A percentile compares a stretch with the other conserved stretches of the same genome.
Evolutionary conservation across 2,113 vertebrate genomes (phyloP).

Genomic region (Colistium nudipinnis): DNA sequence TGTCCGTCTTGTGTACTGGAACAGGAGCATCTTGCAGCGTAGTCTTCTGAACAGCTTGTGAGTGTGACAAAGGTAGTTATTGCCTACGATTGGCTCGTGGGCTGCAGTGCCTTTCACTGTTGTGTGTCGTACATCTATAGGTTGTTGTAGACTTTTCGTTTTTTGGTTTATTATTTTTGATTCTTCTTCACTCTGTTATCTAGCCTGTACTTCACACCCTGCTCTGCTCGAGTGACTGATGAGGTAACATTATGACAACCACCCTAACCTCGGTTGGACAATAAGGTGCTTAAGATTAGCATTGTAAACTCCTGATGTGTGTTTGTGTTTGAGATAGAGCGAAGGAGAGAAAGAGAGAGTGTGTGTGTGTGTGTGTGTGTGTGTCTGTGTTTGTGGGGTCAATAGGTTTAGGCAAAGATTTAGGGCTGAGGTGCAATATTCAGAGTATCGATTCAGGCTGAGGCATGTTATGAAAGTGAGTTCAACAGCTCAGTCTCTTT

Average conservation of each 20-base stretch:
- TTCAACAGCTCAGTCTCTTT: constrained; percentile 65
- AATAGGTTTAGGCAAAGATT: constrained; percentile 34
- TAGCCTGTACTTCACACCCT: constrained; percentile 46
- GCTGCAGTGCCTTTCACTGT: constrained; percentile 16
- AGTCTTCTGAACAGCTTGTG: constrained; percentile 54
- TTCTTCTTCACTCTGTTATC: constrained; percentile 45
- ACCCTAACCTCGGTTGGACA: constrained; percentile 59
- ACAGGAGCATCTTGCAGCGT: constrained; percentile 28
- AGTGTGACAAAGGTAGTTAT: constrained; percentile 2
- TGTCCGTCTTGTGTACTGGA: constrained; percentile 21
- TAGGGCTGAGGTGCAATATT: constrained; percentile 63
- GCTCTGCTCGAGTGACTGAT: constrained; percentile 62
- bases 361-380: background rate
- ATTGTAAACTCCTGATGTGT: constrained; percentile 68
- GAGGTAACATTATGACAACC: constrained; percentile 69
- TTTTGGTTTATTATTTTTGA: constrained; percentile 50
- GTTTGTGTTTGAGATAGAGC: constrained; percentile 31
- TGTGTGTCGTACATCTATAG: constrained; percentile 15
- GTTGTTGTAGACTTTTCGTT: background rate
- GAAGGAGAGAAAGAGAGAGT: background rate
- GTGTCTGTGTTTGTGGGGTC: constrained; percentile 24
- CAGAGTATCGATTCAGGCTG: constrained; percentile 64
- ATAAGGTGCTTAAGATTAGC: constrained; percentile 78
- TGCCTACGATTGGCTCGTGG: constrained; percentile 3
- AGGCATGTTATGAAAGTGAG: constrained; percentile 61